Conservation (phyloP, 2,888 invertebrate species). For the Stenichneumon culpator region DNA sequence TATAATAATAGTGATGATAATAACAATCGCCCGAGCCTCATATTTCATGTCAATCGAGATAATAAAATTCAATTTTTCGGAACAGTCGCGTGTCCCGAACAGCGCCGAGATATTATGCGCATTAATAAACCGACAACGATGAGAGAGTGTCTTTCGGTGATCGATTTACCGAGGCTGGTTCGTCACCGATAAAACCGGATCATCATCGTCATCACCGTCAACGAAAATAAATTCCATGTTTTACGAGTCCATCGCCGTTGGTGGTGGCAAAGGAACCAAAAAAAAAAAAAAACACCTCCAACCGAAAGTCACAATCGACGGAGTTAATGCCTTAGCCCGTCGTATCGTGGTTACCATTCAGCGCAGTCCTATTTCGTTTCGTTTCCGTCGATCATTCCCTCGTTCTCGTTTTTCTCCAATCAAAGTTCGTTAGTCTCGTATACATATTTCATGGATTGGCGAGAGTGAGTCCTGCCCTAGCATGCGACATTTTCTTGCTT, state of each 20-base stretch:
- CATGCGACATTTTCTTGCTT: background rate
- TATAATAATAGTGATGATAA: background rate
- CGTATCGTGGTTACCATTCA: no score
- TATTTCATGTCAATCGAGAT: background rate
- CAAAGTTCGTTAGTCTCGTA: conserved; percentile 23
- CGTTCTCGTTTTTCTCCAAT: background rate
- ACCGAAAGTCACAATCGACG: no score
- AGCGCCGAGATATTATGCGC: background rate
- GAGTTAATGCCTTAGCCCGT: no score
- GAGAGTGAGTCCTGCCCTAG: background rate
- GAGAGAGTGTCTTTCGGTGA: conserved; percentile 23
- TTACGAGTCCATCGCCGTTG: no score
- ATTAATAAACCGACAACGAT: conserved; percentile 30
- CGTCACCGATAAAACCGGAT: conserved; percentile 10
- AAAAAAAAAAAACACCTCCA: no score
- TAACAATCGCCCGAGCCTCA: background rate
- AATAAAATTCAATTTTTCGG: background rate
- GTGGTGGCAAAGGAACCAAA: no score
- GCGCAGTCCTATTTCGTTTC: background rate
- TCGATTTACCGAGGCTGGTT: conserved; percentile 6
- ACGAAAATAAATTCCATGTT: no score
- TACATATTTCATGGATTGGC: conserved; percentile 4
- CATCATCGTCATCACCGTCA: no score
- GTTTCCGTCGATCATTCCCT: background rate
- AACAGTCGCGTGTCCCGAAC: background rate